Conservation (phyloP, 92 coral and sea anemone species). For the Heliopora coerulea region DNA sequence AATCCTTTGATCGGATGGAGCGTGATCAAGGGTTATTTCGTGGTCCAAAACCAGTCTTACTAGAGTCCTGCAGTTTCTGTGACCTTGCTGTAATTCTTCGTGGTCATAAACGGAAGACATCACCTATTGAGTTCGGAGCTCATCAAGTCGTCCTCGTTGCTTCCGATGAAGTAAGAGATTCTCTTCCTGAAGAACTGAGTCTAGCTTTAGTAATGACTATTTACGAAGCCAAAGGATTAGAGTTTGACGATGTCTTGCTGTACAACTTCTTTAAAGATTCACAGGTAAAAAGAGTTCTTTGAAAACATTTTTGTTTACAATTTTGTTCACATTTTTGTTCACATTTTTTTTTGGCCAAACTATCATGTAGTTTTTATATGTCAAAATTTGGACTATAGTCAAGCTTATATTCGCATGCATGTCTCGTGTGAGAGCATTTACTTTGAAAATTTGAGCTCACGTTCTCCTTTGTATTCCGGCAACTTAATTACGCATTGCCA, state of each 20-base stretch:
- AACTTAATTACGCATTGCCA: too few species aligned
- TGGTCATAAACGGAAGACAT: slow-evolving; percentile 76
- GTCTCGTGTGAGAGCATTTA: too few species aligned
- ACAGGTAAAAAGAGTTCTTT: slow-evolving; percentile 64
- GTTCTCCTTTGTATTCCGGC: too few species aligned
- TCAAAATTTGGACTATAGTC: too few species aligned
- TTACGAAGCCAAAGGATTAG: slow-evolving; percentile 91
- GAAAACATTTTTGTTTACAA: too few species aligned
- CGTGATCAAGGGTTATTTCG: slow-evolving; percentile 79
- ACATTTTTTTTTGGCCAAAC: too few species aligned
- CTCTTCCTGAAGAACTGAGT: slow-evolving; percentile 85
- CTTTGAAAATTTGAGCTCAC: too few species aligned
- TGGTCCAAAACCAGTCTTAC: slow-evolving; percentile 89
- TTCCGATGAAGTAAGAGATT: slow-evolving; percentile 79
- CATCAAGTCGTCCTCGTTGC: slow-evolving; percentile 90
- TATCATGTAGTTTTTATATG: too few species aligned
- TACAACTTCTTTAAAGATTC: slow-evolving; percentile 93
- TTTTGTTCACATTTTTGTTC: too few species aligned
- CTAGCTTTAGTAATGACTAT: slow-evolving; percentile 86
- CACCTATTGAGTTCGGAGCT: slow-evolving; percentile 93
- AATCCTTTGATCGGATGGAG: slow-evolving; percentile 78
- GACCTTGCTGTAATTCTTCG: slow-evolving; percentile 91
- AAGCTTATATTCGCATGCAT: too few species aligned
- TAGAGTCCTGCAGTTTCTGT: slow-evolving; percentile 86
- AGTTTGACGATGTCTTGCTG: slow-evolving; percentile 88